Evolutionary conservation across 1,140 invertebrate species (phyloP), one percentile per base, ranked within the genome.

Genomic region (Listronotus oregonensis): DNA sequence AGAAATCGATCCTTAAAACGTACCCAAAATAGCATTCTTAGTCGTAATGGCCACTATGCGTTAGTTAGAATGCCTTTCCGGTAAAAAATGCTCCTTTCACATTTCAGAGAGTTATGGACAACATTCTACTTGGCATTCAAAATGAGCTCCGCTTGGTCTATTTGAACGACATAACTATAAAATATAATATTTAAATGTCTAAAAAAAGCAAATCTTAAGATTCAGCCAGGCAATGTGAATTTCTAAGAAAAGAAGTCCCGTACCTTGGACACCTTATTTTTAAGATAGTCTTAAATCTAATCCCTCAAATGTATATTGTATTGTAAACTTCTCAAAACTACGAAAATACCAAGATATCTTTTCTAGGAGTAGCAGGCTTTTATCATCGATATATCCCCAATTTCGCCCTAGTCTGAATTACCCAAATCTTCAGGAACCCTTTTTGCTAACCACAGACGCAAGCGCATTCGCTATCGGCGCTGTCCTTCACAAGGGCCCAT

Each of bases 171-270:
- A n/a, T n/a, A n/a, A n/a, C n/a, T n/a, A n/a, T n/a, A n/a, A n/a
- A n/a, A n/a, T n/a, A n/a, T 2, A 37, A 43, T 10, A 40, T 68
- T 50, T 57, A 31, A 67, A 44, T 52, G 61, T 32, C 52, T 70
- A 17, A n/a, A 32, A 40, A 43, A 64, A 50, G 14, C 51, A 4
- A 67, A 60, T 9, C 46, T 70, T 64, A 70, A 60, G 40, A 67
- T 10, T 72, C 80, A 59, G 71, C 75, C 0, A 14, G 55, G 11
- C 60, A 70, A 37, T 67, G 47, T 11, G 70, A 78, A 56, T 78
- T 79, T 69, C 64, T 82, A 27, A 66, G 69, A 64, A 73, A 76
- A 52, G 77, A 82, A 77, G 74, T 81, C 8, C 80, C 21, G n/a
- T 27, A 5, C 5, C 5, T 27, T 3, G 21, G 21, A 27, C 5